A percentile compares a stretch with the other conserved stretches of the same genome.
Evolutionary conservation across 2,113 vertebrate genomes (phyloP).

Genomic region (Crotalus horridus): DNA sequence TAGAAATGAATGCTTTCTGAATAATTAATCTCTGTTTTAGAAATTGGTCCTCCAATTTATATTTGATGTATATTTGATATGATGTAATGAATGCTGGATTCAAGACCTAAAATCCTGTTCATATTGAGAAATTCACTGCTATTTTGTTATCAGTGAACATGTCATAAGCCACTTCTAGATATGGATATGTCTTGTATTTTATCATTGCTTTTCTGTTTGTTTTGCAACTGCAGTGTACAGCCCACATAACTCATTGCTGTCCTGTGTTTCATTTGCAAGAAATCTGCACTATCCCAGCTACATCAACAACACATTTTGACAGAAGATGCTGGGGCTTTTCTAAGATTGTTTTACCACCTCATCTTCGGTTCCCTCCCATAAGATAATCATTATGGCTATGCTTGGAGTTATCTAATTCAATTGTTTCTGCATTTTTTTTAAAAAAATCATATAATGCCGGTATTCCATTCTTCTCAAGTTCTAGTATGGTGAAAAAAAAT

Average conservation of each 20-base stretch:
- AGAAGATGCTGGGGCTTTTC: background rate
- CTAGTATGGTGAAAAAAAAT: background rate
- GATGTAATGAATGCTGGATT: background rate
- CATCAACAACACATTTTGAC: background rate
- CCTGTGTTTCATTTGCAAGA: background rate
- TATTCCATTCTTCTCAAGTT: background rate
- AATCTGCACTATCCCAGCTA: background rate
- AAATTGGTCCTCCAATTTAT: background rate
- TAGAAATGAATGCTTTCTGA: background rate
- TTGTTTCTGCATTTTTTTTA: background rate
- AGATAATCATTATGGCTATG: background rate
- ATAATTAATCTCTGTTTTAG: background rate
- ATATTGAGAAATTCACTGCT: background rate
- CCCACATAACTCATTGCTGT: background rate
- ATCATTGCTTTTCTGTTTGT: background rate
- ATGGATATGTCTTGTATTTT: background rate
- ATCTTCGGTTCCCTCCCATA: background rate
- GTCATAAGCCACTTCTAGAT: background rate
- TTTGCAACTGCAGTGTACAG: too few relatives aligned
- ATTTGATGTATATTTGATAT: too few relatives aligned
- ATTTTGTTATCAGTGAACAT: background rate
- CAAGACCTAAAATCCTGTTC: background rate
- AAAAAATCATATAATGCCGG: background rate
- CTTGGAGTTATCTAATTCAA: background rate
- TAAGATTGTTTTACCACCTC: background rate